A percentile compares a stretch with the other conserved stretches of the same genome.
Conservation (phyloP, 1,140 invertebrate species). For the Solen grandis region DNA sequence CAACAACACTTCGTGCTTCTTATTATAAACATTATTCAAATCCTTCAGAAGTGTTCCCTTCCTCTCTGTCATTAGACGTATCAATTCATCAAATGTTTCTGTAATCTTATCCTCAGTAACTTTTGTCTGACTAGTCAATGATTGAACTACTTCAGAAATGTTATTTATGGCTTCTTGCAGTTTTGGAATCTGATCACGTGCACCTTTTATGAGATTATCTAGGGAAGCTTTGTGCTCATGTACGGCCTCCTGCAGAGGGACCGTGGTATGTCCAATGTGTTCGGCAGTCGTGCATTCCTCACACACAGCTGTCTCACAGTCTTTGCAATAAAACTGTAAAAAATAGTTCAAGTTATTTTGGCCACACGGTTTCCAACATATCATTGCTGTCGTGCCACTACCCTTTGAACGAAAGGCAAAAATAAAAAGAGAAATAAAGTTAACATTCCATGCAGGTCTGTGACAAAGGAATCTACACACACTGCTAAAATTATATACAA, state of each 20-base stretch:
- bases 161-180: constrained; percentile 80
- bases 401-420: too few species aligned
- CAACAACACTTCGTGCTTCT: constrained; percentile 81
- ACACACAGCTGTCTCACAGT: constrained; percentile 84
- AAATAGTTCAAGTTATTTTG: too few species aligned
- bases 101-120: constrained; percentile 78
- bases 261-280: constrained; percentile 81
- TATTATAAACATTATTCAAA: constrained; percentile 78
- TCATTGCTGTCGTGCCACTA: too few species aligned
- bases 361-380: too few species aligned
- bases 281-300: constrained; percentile 83
- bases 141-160: constrained; percentile 77
- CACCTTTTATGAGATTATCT: constrained; percentile 79
- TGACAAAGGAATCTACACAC: too few species aligned
- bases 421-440: too few species aligned
- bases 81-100: constrained; percentile 78
- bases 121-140: constrained; percentile 74
- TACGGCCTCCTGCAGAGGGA: constrained; percentile 82
- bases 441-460: too few species aligned
- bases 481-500: too few species aligned
- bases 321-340: constrained; percentile 81
- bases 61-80: constrained; percentile 78
- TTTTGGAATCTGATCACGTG: constrained; percentile 80
- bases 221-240: constrained; percentile 81
- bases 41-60: constrained; percentile 80